phyloP scores from a whole-genome alignment of 64 coral and sea anemone genomes.

The Porites lutea region DNA sequence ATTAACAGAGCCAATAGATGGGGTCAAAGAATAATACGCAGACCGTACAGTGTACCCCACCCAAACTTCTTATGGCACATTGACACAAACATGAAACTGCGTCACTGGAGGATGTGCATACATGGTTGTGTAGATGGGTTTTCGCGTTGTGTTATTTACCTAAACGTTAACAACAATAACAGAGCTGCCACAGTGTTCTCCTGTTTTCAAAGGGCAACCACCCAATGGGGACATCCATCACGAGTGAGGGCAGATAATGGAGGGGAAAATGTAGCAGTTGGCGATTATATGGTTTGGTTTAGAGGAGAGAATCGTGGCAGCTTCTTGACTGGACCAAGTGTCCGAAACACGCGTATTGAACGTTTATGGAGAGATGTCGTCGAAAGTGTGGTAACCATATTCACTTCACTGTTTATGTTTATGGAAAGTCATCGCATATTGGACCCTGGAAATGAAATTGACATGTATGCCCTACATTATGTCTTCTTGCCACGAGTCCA shows the following conservation, averaged over 20 bases:
- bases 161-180: constrained; percentile 10
- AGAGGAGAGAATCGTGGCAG: constrained; percentile 50
- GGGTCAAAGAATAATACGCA: not conserved
- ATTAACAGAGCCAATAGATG: not conserved
- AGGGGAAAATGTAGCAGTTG: constrained; percentile 50
- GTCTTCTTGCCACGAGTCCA: constrained; percentile 50
- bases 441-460: constrained; percentile 43
- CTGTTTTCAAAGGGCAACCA: not conserved
- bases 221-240: constrained; percentile 43
- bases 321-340: constrained; percentile 16
- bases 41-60: constrained; percentile 5
- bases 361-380: constrained; percentile 58
- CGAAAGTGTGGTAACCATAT: constrained; percentile 24
- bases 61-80: constrained; percentile 54
- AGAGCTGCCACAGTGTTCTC: not conserved
- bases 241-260: constrained; percentile 25
- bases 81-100: not conserved
- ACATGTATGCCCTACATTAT: constrained; percentile 48
- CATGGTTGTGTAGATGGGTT: constrained; percentile 39
- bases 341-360: constrained; percentile 53
- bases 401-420: constrained; percentile 27
- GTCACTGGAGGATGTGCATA: not conserved
- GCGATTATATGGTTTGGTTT: constrained; percentile 18
- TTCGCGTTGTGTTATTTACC: constrained; percentile 27
- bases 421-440: constrained; percentile 40